A percentile compares a stretch with the other conserved stretches of the same genome.
Evolutionary conservation across 2,888 invertebrate species (phyloP).

Genomic region (Torymus tubicola): DNA sequence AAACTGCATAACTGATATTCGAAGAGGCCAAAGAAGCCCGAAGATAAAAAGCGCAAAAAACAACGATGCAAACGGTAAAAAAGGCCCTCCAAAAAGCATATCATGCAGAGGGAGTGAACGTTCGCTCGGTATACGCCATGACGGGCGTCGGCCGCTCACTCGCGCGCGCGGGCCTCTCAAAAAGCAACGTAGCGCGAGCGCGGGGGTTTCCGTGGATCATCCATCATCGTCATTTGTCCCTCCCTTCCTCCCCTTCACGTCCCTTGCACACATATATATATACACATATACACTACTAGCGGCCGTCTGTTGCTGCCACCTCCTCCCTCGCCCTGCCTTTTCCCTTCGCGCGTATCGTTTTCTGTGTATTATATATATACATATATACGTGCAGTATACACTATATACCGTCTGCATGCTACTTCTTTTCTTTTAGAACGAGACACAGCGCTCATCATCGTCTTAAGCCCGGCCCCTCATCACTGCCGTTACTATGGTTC

Average conservation of each 20-base stretch:
- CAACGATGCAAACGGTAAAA: constrained; percentile 36
- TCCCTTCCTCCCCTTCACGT: constrained; percentile 23
- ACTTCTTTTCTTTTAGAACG: too few species aligned
- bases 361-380: neutral
- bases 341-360: constrained; percentile 48
- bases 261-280: constrained; percentile 8
- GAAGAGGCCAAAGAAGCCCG: too few species aligned
- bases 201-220: constrained; percentile 74
- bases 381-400: too few species aligned
- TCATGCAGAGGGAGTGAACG: constrained; percentile 26
- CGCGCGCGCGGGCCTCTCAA: constrained; percentile 68
- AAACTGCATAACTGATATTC: too few species aligned
- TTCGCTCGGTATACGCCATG: constrained; percentile 63
- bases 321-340: constrained; percentile 38
- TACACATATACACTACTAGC: constrained; percentile 4
- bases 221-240: constrained; percentile 75
- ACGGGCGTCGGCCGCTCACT: neutral
- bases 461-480: too few species aligned
- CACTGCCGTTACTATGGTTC: too few species aligned
- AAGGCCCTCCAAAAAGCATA: neutral
- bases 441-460: too few species aligned
- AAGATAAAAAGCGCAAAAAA: constrained; percentile 5
- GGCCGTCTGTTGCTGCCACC: constrained; percentile 37
- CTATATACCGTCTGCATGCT: too few species aligned
- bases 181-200: constrained; percentile 72